phyloP scores from a whole-genome alignment of 2,113 vertebrate genomes.

The Zosterops borbonicus region DNA sequence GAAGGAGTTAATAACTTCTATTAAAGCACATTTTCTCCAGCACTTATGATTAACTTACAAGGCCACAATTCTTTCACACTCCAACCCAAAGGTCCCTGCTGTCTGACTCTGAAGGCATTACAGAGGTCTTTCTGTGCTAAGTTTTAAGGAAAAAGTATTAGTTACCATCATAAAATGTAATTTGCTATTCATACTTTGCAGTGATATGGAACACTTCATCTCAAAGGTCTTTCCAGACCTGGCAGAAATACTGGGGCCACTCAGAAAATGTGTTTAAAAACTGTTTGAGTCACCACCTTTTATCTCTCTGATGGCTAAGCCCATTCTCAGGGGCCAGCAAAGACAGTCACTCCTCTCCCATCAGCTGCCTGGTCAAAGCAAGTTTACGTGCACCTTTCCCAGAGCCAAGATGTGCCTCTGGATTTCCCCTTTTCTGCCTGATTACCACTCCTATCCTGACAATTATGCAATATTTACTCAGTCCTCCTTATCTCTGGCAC shows the following conservation, averaged over 20 bases:
- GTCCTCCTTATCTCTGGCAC: neutral
- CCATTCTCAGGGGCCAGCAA: neutral
- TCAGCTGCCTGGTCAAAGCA: neutral
- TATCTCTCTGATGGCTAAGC: neutral
- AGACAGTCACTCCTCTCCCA: neutral
- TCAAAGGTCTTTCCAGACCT: neutral
- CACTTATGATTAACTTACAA: conserved; percentile 6
- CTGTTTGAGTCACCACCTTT: neutral
- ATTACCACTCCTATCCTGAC: neutral
- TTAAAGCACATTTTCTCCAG: neutral
- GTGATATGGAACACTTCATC: neutral
- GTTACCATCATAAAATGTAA: neutral
- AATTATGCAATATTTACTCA: neutral
- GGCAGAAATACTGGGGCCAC: neutral
- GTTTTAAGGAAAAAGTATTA: neutral
- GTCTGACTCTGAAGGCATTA: neutral
- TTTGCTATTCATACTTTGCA: neutral
- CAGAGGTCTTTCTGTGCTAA: neutral
- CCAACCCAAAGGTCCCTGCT: neutral
- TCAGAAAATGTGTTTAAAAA: neutral
- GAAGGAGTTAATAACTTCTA: neutral
- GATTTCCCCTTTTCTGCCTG: neutral
- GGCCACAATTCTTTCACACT: neutral
- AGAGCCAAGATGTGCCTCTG: neutral
- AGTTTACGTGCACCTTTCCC: neutral